Evolutionary conservation across 2,888 invertebrate species (phyloP).

Genomic region (Amaurobius ferox): DNA sequence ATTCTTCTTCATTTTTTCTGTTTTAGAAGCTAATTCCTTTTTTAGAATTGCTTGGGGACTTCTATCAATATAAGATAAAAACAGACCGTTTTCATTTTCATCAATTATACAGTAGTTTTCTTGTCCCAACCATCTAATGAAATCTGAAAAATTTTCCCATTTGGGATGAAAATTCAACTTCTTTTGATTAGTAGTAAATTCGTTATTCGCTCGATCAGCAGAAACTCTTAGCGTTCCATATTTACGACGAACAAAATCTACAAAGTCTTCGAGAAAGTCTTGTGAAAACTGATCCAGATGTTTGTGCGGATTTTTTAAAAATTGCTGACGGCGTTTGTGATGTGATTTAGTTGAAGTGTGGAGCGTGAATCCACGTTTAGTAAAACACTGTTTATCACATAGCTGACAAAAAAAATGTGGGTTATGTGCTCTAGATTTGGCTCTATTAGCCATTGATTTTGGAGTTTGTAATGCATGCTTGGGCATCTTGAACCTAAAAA

Average conservation of each 20-base stretch:
- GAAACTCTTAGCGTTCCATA: constrained; percentile 88
- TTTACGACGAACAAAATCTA: constrained; percentile 72
- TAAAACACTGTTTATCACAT: constrained; percentile 99
- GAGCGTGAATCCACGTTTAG: constrained; percentile 99
- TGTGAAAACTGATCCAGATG: constrained; percentile 95
- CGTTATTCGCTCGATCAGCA: constrained; percentile 98
- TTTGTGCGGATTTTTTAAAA: constrained; percentile 94
- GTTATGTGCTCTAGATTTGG: constrained; percentile 99
- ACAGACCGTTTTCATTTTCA: constrained; percentile 94
- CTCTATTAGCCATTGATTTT: constrained; percentile 98
- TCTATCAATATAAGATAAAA: constrained; percentile 81
- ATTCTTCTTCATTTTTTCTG: constrained; percentile 96
- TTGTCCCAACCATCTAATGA: constrained; percentile 94
- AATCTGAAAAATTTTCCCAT: constrained; percentile 97
- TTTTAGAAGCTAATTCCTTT: constrained; percentile 87
- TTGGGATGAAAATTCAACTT: constrained; percentile 99
- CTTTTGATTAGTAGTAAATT: constrained; percentile 93
- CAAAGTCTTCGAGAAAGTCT: constrained; percentile 74
- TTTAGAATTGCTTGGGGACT: constrained; percentile 94
- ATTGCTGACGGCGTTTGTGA: constrained; percentile 94
- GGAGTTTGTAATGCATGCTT: constrained; percentile 95
- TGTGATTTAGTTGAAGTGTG: constrained; percentile 98
- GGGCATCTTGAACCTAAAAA: constrained; percentile 81
- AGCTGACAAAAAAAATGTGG: constrained; percentile 99
- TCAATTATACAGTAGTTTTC: constrained; percentile 94